A percentile compares a stretch with the other conserved stretches of the same genome.
phyloP scores from a whole-genome alignment of 2,888 invertebrate species.

The Tetranychus truncatus region DNA sequence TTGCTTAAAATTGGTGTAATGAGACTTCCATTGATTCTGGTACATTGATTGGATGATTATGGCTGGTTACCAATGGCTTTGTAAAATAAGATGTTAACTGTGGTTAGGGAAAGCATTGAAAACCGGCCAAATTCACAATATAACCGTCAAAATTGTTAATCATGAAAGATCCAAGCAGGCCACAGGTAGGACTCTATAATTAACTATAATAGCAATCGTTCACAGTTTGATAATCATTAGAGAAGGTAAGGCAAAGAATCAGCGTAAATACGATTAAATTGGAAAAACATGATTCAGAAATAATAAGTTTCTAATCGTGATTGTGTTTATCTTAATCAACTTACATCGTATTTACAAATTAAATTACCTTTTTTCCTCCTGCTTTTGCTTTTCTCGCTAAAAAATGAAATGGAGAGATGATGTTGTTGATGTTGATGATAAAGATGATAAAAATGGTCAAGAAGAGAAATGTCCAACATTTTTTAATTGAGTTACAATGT shows the following conservation, averaged over 20 bases:
- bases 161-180: no score
- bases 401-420: background rate
- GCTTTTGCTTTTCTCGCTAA: background rate
- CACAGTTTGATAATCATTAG: background rate
- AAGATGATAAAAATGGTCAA: background rate
- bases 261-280: background rate
- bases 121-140: no score
- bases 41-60: no score
- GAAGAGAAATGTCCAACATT: background rate
- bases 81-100: no score
- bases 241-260: background rate
- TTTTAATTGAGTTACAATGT: background rate
- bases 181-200: no score
- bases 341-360: background rate
- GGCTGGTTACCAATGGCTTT: no score
- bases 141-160: no score
- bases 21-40: no score
- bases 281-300: background rate
- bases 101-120: no score
- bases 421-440: background rate
- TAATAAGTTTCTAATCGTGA: background rate
- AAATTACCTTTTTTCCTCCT: background rate
- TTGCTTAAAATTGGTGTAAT: no score
- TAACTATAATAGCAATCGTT: background rate
- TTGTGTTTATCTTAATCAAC: background rate